A percentile compares a stretch with the other conserved stretches of the same genome.
Conservation (phyloP, 1,140 invertebrate genomes). For the Steinernema feltiae region DNA sequence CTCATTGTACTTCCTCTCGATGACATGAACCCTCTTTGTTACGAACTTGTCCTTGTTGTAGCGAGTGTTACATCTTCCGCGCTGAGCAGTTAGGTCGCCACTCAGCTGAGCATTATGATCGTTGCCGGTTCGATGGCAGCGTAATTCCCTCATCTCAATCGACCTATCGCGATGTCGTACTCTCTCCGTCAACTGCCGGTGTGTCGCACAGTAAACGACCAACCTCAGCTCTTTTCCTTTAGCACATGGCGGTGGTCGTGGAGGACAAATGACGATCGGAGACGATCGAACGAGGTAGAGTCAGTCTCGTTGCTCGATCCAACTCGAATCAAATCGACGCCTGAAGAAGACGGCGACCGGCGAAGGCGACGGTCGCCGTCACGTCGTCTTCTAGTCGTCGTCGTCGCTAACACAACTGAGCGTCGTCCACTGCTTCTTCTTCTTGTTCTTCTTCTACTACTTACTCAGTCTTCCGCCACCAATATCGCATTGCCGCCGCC, state of each 20-base stretch:
- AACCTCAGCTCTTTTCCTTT: background rate
- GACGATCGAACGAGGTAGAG: background rate
- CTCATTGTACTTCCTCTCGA: background rate
- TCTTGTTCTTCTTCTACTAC: constrained; percentile 8
- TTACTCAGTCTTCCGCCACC: constrained; percentile 14
- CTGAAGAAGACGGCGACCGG: background rate
- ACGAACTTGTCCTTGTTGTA: constrained; percentile 2
- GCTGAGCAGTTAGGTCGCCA: constrained; percentile 5
- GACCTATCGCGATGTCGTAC: background rate
- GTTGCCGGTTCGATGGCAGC: background rate
- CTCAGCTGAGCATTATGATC: constrained; percentile 15
- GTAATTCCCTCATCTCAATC: constrained; percentile 9
- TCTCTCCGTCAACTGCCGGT: background rate
- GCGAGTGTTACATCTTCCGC: constrained; percentile 10
- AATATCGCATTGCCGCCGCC: constrained; percentile 1
- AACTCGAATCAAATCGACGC: too few relatives aligned
- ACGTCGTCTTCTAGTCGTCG: background rate
- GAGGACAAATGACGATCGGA: background rate
- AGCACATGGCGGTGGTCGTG: background rate
- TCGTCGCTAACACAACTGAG: background rate
- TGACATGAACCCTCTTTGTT: background rate
- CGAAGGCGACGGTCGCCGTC: background rate
- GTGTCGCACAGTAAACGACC: background rate
- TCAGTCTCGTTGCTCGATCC: background rate
- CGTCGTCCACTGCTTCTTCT: background rate